Conservation (phyloP, 2,113 vertebrate species). For the Gadus chalcogrammus region DNA sequence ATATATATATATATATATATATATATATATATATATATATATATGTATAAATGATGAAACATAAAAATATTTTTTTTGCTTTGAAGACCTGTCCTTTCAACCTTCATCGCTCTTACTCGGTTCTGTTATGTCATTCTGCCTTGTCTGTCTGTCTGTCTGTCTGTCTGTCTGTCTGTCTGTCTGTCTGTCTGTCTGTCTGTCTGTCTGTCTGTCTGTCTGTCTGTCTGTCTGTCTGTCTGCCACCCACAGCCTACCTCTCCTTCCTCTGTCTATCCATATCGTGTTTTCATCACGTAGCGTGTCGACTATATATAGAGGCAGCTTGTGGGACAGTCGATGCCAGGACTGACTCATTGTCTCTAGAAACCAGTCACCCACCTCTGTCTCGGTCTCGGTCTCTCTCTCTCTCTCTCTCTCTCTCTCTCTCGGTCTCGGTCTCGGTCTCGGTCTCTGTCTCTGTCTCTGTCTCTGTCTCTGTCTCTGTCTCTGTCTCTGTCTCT, state of each 20-base stretch:
- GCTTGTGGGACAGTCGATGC: constrained; percentile 41
- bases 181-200: constrained; percentile 28
- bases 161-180: constrained; percentile 42
- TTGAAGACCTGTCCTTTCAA: too few species aligned
- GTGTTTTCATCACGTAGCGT: neutral
- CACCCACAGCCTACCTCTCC: neutral
- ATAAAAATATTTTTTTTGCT: too few species aligned
- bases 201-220: constrained; percentile 35
- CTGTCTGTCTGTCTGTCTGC: constrained; percentile 29
- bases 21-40: too few species aligned
- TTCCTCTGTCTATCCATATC: neutral
- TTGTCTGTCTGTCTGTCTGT: constrained; percentile 20
- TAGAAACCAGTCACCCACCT: constrained; percentile 39
- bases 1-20: too few species aligned
- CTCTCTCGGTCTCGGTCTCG: too few species aligned
- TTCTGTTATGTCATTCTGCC: neutral
- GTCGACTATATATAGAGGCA: constrained; percentile 53
- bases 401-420: too few species aligned
- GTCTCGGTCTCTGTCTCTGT: too few species aligned
- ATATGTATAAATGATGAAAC: too few species aligned
- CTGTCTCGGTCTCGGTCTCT: constrained; percentile 51
- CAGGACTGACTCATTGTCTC: constrained; percentile 59
- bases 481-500: too few species aligned
- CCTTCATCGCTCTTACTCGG: too few species aligned
- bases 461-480: too few species aligned